Evolutionary conservation across 2,888 invertebrate species (phyloP), one percentile per base, ranked within the genome.

Genomic region (Anaspis maculata): DNA sequence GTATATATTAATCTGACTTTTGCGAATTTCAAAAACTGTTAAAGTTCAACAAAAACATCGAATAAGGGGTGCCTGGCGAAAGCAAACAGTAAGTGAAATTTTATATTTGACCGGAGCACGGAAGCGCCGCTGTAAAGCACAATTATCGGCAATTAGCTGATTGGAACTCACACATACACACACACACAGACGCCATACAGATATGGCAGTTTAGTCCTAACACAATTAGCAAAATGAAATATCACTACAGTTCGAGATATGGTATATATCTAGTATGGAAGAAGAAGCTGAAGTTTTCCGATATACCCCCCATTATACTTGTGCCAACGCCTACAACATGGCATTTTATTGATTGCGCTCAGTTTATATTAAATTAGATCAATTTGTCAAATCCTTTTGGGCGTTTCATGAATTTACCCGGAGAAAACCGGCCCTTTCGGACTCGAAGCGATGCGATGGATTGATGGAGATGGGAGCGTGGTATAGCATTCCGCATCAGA

Each of bases 121-220:
- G n/a, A 19, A 24, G 11, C 24, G 24, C 12, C 48, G 32, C 41
- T 41, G 51, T 48, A 49, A 48, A 54, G 46, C 45, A 48, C 51
- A 57, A 56, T 59, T 58, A 54, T 54, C 48, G 48, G 52, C 60
- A 60, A 59, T 60, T 60, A 58, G 58, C 53, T 60, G 59, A 60
- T 60, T 60, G 60, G 52, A 56, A 53, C 49, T 50, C 47, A 44
- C 47, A 46, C 51, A 47, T n/a, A n/a, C n/a, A n/a, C n/a, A n/a
- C n/a, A n/a, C n/a, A n/a, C n/a, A n/a, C n/a, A n/a, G n/a, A n/a
- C n/a, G n/a, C n/a, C n/a, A n/a, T n/a, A n/a, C n/a, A n/a, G 47
- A 48, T 48, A 49, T 44, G 44, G 39, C 48, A 46, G 44, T 45
- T 47, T 48, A 44, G 50, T 46, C 45, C 37, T 56, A 57, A 57